Base-by-base conservation (phyloP, 2,888 invertebrate genomes). In the Graphium colonna region DNA sequence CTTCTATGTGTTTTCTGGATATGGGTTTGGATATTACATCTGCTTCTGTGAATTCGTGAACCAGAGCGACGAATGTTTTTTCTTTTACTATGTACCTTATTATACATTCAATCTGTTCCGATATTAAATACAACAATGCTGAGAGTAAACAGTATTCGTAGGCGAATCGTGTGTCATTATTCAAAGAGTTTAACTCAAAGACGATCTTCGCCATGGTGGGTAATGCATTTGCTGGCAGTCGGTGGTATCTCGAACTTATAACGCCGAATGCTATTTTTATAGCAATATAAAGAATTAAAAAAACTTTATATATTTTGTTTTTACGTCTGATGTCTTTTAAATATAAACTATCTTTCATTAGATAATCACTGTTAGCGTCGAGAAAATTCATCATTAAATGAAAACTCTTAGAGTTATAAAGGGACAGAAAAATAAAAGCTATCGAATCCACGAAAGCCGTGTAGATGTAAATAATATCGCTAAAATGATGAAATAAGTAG, bases 51-150 rank as follows among this genome's bases (percentile, higher is more conserved):
- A n/a, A 15, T 33, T 31, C 10, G 4, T 12, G 28, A 3, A 16
- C 38, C 3, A 3, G 1, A 3, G 17, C 12, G n/a, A 26, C 39
- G 8, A 15, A 26, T 1, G n/a, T 8, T 16, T 40, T 45, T 5
- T 45, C 40, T 13, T 31, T 40, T 10, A 13, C 13, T 1, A 45
- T 3, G 16, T 28, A 51, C 18, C 45, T 31, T 8, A 51, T 31
- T 31, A 45, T 31, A 28, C 45, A 45, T 17, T 51, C 51, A 9
- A 51, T 9, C 15, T 51, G 51, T 28, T 44, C 45, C 1, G 51
- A 51, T 26, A 51, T 45, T 12, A 40, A 9, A 16, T 18, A 40
- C 26, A 51, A 40, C 9, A 51, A 17, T 8, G 12, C 4, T 21
- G 3, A 40, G 4, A 51, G n/a, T 1, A 33, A 10, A 13, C 17